phyloP scores from a whole-genome alignment of 2,113 vertebrate genomes.

The Struthidea cinerea region DNA sequence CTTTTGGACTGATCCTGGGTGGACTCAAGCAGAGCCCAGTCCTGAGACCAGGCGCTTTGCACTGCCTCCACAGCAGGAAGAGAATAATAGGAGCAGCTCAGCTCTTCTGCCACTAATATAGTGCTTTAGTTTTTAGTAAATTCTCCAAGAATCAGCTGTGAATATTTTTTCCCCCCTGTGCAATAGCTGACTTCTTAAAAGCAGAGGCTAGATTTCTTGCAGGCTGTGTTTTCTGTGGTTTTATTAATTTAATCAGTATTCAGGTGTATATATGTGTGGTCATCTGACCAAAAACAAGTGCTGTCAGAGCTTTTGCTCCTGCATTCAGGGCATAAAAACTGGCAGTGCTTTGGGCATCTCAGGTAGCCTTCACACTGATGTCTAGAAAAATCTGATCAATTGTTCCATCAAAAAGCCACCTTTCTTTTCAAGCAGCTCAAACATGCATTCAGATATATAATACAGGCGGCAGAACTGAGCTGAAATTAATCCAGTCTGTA shows the following conservation, averaged over 20 bases:
- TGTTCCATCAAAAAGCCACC: not conserved
- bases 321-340: not conserved
- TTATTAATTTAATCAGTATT: not conserved
- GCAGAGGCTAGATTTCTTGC: not conserved
- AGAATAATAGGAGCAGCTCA: not conserved
- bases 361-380: not conserved
- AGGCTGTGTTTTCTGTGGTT: not conserved
- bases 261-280: not conserved
- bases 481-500: not conserved
- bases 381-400: not conserved
- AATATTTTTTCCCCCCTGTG: rapidly evolving
- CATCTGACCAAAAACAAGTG: not conserved
- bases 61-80: not conserved
- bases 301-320: not conserved
- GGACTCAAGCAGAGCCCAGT: not conserved
- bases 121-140: not conserved
- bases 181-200: not conserved
- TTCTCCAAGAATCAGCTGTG: not conserved
- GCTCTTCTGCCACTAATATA: not conserved
- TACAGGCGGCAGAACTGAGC: not conserved
- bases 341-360: not conserved
- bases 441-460: not conserved
- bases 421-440: not conserved
- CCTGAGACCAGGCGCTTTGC: not conserved
- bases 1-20: not conserved